Evolutionary conservation across 2,797 vertebrate species (phyloP), one percentile per base, ranked within the genome.

Genomic region (Leptoclinus maculatus): DNA sequence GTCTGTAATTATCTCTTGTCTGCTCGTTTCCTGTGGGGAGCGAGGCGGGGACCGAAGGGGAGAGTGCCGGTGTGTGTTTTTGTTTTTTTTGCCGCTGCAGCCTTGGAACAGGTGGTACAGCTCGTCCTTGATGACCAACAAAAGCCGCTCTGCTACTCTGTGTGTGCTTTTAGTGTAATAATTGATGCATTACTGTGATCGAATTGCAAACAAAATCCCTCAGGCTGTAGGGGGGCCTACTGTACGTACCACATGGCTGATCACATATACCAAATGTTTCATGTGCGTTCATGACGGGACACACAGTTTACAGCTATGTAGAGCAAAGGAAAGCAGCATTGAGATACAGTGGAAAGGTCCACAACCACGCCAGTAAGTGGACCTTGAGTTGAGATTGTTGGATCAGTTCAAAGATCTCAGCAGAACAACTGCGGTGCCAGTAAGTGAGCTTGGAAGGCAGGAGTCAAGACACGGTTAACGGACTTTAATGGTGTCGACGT

Each of bases 1-100:
- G 68, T 60, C 63, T 84, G 80, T 89, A 89, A 90, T 92, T 88
- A 91, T 88, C 84, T 86, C 76, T 67, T 67, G 83, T 80, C 85
- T 88, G 80, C 82, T 74, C 78, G 72, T 91, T 90, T 88, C 89
- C 83, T 84, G 79, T 67, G 36, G 80, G 82, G 80, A 82, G 71
- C 23, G 67, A 83, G 64, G 56, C 43, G 56, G 58, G 39, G 68
- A 41, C 71, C 1, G 66, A 78, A 78, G 72, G 51, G 59, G 59
- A 66, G 45, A 23, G 70, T 66, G 84, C 56, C 70, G n/a, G 71
- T 70, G 82, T 78, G 3, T 21, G 7, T 47, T 47, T 2, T 75
- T 70, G 82, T 78, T 9, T 21, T 34, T 47, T 47, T 2, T 75
- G 84, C 68, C 25, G 62, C 72, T 83, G 77, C 29, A 49, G 76